phyloP scores from a whole-genome alignment of 2,113 vertebrate species.

The Lathamus discolor region DNA sequence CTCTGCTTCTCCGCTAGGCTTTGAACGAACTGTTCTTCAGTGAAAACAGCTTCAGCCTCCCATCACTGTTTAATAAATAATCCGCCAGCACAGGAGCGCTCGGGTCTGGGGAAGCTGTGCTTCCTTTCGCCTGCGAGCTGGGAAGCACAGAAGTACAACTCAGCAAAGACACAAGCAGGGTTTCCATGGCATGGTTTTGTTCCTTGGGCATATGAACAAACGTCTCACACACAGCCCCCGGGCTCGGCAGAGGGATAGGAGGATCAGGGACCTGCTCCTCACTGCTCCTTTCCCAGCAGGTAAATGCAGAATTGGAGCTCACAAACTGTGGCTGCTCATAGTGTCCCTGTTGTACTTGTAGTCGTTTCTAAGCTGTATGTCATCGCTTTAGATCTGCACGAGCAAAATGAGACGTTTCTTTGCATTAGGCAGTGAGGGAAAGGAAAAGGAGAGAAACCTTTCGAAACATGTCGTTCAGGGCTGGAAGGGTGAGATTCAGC shows the following conservation, averaged over 20 bases:
- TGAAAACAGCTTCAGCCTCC: slow-evolving; percentile 71
- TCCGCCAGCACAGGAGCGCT: slow-evolving; percentile 37
- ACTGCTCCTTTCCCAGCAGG: not conserved
- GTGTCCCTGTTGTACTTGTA: not conserved
- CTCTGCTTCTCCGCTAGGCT: slow-evolving; percentile 63
- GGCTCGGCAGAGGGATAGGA: accelerated
- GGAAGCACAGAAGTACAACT: slow-evolving; percentile 31
- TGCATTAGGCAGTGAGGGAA: not conserved
- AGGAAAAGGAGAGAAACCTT: slow-evolving; percentile 9
- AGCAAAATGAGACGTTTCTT: not conserved
- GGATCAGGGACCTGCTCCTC: not conserved
- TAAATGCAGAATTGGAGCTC: not conserved
- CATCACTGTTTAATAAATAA: slow-evolving; percentile 68
- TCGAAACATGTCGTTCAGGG: not conserved
- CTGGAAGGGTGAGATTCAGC: not conserved
- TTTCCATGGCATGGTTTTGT: slow-evolving; percentile 25
- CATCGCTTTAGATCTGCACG: not conserved
- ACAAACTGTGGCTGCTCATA: not conserved
- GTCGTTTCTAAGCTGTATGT: not conserved
- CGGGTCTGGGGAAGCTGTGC: slow-evolving; percentile 29
- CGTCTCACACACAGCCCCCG: accelerated
- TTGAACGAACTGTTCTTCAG: slow-evolving; percentile 67
- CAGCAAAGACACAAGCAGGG: not conserved
- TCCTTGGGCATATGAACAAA: slow-evolving; percentile 2
- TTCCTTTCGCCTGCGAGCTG: slow-evolving; percentile 47